Base-by-base conservation (phyloP, 2,797 vertebrate genomes). In the Knipowitschia caucasica region DNA sequence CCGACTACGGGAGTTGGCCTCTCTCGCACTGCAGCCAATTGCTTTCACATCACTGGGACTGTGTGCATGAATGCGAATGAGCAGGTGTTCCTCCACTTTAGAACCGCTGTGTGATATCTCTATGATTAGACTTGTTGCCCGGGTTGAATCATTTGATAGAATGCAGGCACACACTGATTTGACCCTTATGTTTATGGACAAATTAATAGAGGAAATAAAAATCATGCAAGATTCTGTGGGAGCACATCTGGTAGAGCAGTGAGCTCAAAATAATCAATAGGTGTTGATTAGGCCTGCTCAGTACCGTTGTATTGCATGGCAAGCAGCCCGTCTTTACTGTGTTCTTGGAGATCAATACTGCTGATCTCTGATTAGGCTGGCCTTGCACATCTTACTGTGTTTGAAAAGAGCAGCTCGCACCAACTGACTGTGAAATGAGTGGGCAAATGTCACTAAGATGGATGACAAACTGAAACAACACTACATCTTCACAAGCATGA, bases 1-100 rank as follows among this genome's bases (percentile, higher is more conserved):
- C 84, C 79, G 55, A 51, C 80, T 76, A 68, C 35, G 45, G 70
- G 83, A 85, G 64, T 54, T 71, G 77, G 77, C 81, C 75, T 76
- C 64, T 70, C 61, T 69, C 74, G 69, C 64, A 67, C 65, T 73
- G 77, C 73, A 78, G 85, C 81, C 85, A 83, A 89, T 87, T 78
- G 81, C 82, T 78, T 63, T 84, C 80, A 73, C 75, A 82, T 83
- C 70, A 54, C 66, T 40, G 63, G 59, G 73, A 66, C 70, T 83
- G 83, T 82, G 77, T 50, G 66, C 67, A 74, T 65, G 86, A 77
- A 86, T 88, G 80, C 29, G 69, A 84, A 88, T 86, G 86, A 88
- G 84, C 86, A 86, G 82, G 80, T 89, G 87, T 71, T 78, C 44
- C 52, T 57, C 30, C 36, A 35, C 5, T 18, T 2, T 27, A 34